A percentile compares a stretch with the other conserved stretches of the same genome.
These are phyloP conservation scores for Piprites chloris DNA, from an alignment of 2,113 vertebrate genomes.

Conservation along the genomic window DNA sequence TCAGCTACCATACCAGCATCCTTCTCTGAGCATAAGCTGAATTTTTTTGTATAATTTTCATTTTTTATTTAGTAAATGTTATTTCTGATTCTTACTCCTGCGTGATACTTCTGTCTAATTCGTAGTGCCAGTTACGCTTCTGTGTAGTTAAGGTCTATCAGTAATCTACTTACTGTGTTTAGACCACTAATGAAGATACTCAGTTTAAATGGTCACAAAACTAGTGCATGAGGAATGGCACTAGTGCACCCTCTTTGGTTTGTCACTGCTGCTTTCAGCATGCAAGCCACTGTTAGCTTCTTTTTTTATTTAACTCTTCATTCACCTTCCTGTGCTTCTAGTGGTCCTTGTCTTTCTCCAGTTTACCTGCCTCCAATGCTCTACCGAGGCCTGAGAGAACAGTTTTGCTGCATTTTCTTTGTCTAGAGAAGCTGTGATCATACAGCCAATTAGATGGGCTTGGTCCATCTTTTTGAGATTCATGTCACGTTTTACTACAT, in stretches of 20 bases:
- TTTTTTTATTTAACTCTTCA: not conserved
- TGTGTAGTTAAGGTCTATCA: not conserved
- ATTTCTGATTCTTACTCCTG: not conserved
- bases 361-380: not conserved
- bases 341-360: not conserved
- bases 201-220: not conserved
- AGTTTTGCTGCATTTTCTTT: not conserved
- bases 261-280: not conserved
- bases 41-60: accelerated
- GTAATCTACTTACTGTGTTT: not conserved
- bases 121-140: not conserved
- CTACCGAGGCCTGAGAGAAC: not conserved
- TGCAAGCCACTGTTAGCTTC: not conserved
- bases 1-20: not conserved
- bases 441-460: not conserved
- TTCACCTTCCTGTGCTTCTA: not conserved
- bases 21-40: not conserved
- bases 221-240: not conserved
- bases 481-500: not conserved
- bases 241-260: not conserved
- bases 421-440: not conserved
- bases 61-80: not conserved
- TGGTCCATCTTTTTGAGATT: not conserved
- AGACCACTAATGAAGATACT: not conserved
- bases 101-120: not conserved